Evolutionary conservation across 2,888 invertebrate genomes (phyloP).

Genomic region (Micropterix aruncella): DNA sequence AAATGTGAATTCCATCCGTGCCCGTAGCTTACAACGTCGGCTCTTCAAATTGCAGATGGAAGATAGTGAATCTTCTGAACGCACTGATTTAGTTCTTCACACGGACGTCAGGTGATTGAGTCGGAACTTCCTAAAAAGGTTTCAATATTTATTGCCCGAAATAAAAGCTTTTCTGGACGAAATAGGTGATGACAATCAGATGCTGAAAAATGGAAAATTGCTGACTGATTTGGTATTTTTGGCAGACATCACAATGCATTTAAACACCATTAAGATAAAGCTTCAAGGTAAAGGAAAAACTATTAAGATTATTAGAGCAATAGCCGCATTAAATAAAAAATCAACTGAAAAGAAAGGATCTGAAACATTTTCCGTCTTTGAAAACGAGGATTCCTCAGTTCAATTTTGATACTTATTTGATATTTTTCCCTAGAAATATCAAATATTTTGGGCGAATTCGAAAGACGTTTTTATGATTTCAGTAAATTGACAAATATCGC

Average conservation of each 20-base stretch:
- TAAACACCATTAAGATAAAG: conserved; percentile 5
- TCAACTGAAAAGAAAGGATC: conserved; percentile 6
- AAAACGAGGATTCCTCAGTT: conserved; percentile 4
- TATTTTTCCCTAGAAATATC: not conserved
- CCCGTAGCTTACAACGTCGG: not conserved
- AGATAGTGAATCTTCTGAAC: not conserved
- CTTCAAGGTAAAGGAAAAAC: conserved; percentile 9
- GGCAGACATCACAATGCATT: conserved; percentile 8
- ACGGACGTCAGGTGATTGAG: conserved; percentile 9
- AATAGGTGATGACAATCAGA: conserved; percentile 12
- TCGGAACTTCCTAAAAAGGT: conserved; percentile 11
- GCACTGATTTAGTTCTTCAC: conserved; percentile 2
- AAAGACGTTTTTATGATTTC: conserved; percentile 8
- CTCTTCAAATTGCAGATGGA: not conserved
- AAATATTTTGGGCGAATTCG: conserved; percentile 9
- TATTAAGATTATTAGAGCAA: conserved; percentile 10
- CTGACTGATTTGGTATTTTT: conserved; percentile 8
- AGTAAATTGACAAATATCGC: conserved; percentile 8
- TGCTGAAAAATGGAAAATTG: conserved; percentile 10
- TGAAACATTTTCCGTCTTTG: conserved; percentile 4
- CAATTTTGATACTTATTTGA: not conserved
- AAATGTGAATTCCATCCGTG: not conserved
- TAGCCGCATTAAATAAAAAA: conserved; percentile 11
- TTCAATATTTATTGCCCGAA: conserved; percentile 12
- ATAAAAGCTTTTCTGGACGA: conserved; percentile 12